A percentile compares a stretch with the other conserved stretches of the same genome.
These are phyloP conservation scores for Pachliopta kotzebuea DNA, from an alignment of 2,888 invertebrate genomes.

Conservation along the genomic window DNA sequence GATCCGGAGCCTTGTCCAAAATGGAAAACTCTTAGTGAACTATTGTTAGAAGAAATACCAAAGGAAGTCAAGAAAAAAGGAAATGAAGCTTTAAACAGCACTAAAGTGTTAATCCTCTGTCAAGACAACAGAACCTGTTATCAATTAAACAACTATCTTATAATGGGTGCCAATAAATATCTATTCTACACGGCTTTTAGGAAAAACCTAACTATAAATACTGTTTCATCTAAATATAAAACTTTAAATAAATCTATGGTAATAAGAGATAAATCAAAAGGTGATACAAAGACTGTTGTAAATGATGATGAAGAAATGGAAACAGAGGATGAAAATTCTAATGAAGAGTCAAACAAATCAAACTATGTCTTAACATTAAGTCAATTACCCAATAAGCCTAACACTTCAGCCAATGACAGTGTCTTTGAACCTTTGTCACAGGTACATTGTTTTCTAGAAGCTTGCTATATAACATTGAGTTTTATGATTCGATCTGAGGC, in stretches of 20 bases:
- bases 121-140: slow-evolving; percentile 90
- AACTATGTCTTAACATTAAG: slow-evolving; percentile 87
- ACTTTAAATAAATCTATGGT: slow-evolving; percentile 47
- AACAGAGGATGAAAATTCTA: slow-evolving; percentile 44
- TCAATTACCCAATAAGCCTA: slow-evolving; percentile 60
- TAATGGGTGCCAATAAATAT: slow-evolving; percentile 83
- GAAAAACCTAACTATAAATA: slow-evolving; percentile 79
- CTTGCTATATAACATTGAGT: too few relatives aligned
- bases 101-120: slow-evolving; percentile 91
- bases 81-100: slow-evolving; percentile 57
- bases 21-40: slow-evolving; percentile 91
- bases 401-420: slow-evolving; percentile 48
- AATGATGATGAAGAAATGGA: slow-evolving; percentile 38
- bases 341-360: slow-evolving; percentile 78
- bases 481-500: too few relatives aligned
- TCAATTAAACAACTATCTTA: slow-evolving; percentile 87
- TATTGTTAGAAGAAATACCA: slow-evolving; percentile 90
- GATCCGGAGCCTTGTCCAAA: slow-evolving; percentile 93
- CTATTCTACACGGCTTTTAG: slow-evolving; percentile 82
- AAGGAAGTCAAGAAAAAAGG: slow-evolving; percentile 81
- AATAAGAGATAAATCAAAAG: slow-evolving; percentile 34
- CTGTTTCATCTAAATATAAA: slow-evolving; percentile 76
- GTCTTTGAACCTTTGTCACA: slow-evolving; percentile 84
- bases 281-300: slow-evolving; percentile 39
- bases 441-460: slow-evolving; percentile 47